Evolutionary conservation across 2,113 vertebrate genomes (phyloP).

Genomic region (Cyprinodon tularosa): DNA sequence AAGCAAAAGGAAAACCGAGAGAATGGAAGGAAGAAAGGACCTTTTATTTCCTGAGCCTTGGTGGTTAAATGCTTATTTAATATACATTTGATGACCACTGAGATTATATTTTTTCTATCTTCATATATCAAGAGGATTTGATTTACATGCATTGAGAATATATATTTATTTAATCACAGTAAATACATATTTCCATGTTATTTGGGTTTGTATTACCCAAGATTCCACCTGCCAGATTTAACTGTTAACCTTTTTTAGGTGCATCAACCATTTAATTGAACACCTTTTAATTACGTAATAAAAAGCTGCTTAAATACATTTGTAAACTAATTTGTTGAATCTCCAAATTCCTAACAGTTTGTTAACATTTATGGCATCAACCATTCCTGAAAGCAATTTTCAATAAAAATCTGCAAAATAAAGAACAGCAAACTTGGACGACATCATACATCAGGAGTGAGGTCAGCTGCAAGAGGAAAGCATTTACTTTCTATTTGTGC

Average conservation of each 20-base stretch:
- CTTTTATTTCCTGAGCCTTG: conserved; percentile 40
- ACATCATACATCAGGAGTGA: conserved; percentile 44
- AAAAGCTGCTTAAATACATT: not conserved
- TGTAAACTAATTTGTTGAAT: not conserved
- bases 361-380: conserved; percentile 1
- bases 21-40: conserved; percentile 11
- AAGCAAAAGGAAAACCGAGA: conserved; percentile 43
- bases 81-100: conserved; percentile 14
- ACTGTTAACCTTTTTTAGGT: conserved; percentile 20
- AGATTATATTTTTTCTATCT: not conserved
- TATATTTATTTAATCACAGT: conserved; percentile 14
- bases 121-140: conserved; percentile 24
- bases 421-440: conserved; percentile 42
- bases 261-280: conserved; percentile 19
- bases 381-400: conserved; percentile 20
- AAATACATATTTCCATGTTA: conserved; percentile 4
- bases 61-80: conserved; percentile 37
- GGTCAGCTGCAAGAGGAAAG: conserved; percentile 36
- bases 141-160: not conserved
- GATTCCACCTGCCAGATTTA: conserved; percentile 19
- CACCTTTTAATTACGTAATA: too few species aligned
- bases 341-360: not conserved
- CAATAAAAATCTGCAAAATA: conserved; percentile 17
- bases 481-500: conserved; percentile 30
- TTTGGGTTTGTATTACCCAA: conserved; percentile 13